Conservation (phyloP, 23 tunicate species). For the Trididemnum clinides region DNA sequence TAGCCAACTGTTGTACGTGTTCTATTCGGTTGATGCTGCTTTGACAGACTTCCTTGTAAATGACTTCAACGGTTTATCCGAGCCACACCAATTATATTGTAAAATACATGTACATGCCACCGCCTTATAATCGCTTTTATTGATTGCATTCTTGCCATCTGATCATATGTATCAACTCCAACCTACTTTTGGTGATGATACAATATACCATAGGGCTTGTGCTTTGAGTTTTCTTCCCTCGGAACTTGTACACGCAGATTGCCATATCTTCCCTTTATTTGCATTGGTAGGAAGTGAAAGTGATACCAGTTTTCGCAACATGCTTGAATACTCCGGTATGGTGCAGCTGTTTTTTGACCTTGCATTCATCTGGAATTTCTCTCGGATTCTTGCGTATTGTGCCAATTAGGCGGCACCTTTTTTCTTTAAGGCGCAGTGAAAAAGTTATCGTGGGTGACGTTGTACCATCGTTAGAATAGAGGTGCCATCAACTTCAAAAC, state of each 20-base stretch:
- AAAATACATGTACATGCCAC: not conserved
- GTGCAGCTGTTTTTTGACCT: constrained; percentile 5
- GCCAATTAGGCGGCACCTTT: constrained; percentile 12
- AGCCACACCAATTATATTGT: not conserved
- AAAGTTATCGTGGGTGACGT: not conserved
- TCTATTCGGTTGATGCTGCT: not conserved
- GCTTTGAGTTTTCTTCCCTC: no score
- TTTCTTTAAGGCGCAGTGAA: constrained; percentile 6
- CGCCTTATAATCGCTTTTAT: not conserved
- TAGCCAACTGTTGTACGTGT: not conserved
- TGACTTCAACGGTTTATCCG: not conserved
- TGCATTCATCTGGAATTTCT: constrained; percentile 13
- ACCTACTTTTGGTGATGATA: not conserved
- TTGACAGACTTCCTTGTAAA: not conserved
- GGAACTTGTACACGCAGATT: no score
- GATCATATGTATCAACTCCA: not conserved
- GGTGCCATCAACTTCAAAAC: not conserved
- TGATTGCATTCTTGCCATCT: not conserved
- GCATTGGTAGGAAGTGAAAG: constrained; percentile 23
- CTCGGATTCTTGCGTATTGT: not conserved
- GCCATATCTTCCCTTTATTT: not conserved
- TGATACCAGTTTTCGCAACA: not conserved
- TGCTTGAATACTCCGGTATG: not conserved
- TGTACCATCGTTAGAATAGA: not conserved
- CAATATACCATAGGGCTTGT: not conserved